These are phyloP conservation scores for Anarsia innoxiella DNA, from an alignment of 2,888 invertebrate species.

Conservation along the genomic window DNA sequence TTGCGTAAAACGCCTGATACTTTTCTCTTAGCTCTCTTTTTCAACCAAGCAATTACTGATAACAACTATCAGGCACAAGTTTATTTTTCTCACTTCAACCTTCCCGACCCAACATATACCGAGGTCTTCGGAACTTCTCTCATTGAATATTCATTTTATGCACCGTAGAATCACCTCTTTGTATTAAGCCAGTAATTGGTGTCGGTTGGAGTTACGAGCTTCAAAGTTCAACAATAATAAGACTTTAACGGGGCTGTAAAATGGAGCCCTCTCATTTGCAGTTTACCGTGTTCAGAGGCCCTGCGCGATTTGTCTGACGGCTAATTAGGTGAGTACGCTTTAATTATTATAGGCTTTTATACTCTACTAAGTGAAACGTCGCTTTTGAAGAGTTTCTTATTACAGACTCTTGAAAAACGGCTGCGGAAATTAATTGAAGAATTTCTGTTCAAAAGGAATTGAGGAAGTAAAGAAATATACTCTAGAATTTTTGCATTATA, in stretches of 20 bases:
- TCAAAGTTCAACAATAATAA: slow-evolving; percentile 47
- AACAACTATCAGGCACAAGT: too few species aligned
- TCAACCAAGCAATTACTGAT: too few species aligned
- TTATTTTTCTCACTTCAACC: too few species aligned
- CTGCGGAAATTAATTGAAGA: slow-evolving; percentile 17
- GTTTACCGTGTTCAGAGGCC: slow-evolving; percentile 25
- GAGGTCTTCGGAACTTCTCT: too few species aligned
- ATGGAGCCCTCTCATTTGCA: slow-evolving; percentile 30
- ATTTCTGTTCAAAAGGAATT: too few species aligned
- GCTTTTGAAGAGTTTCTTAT: slow-evolving; percentile 19
- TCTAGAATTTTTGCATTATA: too few species aligned
- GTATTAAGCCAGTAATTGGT: slow-evolving; percentile 31
- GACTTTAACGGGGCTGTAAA: slow-evolving; percentile 47
- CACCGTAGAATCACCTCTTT: slow-evolving; percentile 23
- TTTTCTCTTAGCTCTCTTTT: too few species aligned
- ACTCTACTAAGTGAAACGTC: slow-evolving; percentile 25
- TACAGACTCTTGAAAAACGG: slow-evolving; percentile 9
- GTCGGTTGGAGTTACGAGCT: slow-evolving; percentile 31
- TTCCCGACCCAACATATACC: too few species aligned
- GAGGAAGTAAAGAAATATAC: too few species aligned
- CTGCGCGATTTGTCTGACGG: slow-evolving; percentile 33
- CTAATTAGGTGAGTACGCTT: slow-evolving; percentile 36
- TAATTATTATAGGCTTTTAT: slow-evolving; percentile 33
- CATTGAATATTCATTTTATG: slow-evolving; percentile 11
- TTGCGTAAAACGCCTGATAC: too few species aligned